A percentile compares a stretch with the other conserved stretches of the same genome.
phyloP scores from a whole-genome alignment of 2,113 vertebrate genomes.

The Salvelinus fontinalis region DNA sequence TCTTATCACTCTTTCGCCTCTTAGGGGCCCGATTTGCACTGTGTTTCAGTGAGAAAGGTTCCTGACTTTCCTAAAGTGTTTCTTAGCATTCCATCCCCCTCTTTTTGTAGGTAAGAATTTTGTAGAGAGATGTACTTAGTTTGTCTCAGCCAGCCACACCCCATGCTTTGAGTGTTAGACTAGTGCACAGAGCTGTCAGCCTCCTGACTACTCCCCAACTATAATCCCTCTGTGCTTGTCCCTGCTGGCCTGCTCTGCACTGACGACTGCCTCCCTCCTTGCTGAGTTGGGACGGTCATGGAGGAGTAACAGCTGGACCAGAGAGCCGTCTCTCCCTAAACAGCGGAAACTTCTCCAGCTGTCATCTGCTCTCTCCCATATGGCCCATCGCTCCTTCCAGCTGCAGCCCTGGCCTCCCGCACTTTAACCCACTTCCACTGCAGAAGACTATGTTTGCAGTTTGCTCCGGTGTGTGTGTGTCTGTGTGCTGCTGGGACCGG shows the following conservation, averaged over 20 bases:
- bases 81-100: too few species aligned
- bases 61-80: too few species aligned
- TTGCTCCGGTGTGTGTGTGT: background rate
- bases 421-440: constrained; percentile 3
- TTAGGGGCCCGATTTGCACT: background rate
- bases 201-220: constrained; percentile 42
- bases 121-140: too few species aligned
- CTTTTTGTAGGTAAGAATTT: background rate
- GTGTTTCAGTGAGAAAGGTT: background rate
- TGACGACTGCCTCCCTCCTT: background rate
- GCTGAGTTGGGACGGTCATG: background rate
- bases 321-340: constrained; percentile 50
- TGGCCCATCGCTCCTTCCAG: constrained; percentile 61
- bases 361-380: constrained; percentile 68
- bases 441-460: too few species aligned
- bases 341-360: constrained; percentile 71
- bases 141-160: background rate
- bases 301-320: constrained; percentile 71
- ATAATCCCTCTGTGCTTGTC: constrained; percentile 37
- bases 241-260: background rate
- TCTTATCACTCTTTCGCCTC: background rate
- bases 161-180: too few species aligned
- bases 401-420: constrained; percentile 45
- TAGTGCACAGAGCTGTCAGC: background rate
- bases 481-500: background rate